Base-by-base conservation (phyloP, 2,888 invertebrate species). In the Dynastes tityus region DNA sequence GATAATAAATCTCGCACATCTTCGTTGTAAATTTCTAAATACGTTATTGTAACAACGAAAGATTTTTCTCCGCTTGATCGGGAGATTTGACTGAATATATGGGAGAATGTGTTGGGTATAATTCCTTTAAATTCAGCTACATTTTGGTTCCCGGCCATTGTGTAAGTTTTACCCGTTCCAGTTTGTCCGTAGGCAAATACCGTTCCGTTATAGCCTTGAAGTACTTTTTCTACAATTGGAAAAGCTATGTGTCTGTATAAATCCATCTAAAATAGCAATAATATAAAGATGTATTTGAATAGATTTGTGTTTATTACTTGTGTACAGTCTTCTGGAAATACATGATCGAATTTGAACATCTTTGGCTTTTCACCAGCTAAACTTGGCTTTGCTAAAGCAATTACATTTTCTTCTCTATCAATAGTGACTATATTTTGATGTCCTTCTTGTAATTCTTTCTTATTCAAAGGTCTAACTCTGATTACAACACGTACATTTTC, bases 11-110 rank as follows among this genome's bases (percentile, higher is more conserved):
- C 99, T 37, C 98, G 92, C 0, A 99, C 97, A 89, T 99, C 99
- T 89, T 99, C 99, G 88, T 99, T 99, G 89, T 99, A 99, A 81
- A 99, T 99, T 91, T 99, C 99, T 89, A 99, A 91, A 88, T 99
- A 99, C 0, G 99, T 98, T 4, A 98, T 98, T 83, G 98, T 94
- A 5, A 99, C 99, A 74, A 99, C 91, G 89, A 99, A 99, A 85
- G 88, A 87, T 76, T 87, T 87, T 82, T 88, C 88, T 77, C 87
- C 88, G 95, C 96, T 97, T 0, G 98, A 97, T 87, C 97, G 96
- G 0, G 99, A 97, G 83, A 99, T 99, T 85, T 97, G 97, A 40
- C 97, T 97, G 90, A 99, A 99, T 83, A 99, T 97, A 85, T 99
- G 99, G 0, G 98, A 98, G 90, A 99, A 99, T 0, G 98, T 98